These are phyloP conservation scores for Dione juno DNA, from an alignment of 2,888 invertebrate genomes.

Conservation along the genomic window DNA sequence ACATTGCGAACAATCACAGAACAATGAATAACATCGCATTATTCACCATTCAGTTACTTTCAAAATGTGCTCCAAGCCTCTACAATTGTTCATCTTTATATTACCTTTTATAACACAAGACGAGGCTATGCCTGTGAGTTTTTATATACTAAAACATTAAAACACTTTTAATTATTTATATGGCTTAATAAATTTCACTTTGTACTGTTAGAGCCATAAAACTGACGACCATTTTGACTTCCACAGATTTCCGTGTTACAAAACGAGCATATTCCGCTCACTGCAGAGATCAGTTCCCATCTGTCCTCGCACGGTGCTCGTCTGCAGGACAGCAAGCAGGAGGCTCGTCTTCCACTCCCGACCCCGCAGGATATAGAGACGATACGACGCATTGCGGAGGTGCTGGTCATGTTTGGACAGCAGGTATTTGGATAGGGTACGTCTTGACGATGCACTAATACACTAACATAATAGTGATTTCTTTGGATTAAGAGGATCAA, in stretches of 20 bases:
- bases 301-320: constrained; percentile 49
- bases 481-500: neutral
- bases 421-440: constrained; percentile 61
- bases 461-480: neutral
- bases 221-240: neutral
- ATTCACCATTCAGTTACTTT: neutral
- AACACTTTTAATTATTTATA: too few relatives aligned
- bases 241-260: constrained; percentile 35
- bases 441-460: neutral
- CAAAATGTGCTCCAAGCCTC: constrained; percentile 25
- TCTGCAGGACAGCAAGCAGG: constrained; percentile 47
- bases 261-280: constrained; percentile 39
- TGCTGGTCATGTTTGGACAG: constrained; percentile 70
- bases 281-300: constrained; percentile 40
- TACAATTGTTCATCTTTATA: constrained; percentile 27
- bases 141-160: neutral
- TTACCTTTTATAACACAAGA: constrained; percentile 16
- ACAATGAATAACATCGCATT: neutral
- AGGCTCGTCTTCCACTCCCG: constrained; percentile 60
- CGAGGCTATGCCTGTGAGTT: constrained; percentile 36
- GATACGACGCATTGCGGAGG: constrained; percentile 72
- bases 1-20: neutral
- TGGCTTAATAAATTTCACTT: neutral
- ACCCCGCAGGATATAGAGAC: constrained; percentile 65
- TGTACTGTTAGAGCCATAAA: too few relatives aligned